A percentile compares a stretch with the other conserved stretches of the same genome.
Conservation (phyloP, 2,113 vertebrate genomes). For the Hystrix cristata region DNA sequence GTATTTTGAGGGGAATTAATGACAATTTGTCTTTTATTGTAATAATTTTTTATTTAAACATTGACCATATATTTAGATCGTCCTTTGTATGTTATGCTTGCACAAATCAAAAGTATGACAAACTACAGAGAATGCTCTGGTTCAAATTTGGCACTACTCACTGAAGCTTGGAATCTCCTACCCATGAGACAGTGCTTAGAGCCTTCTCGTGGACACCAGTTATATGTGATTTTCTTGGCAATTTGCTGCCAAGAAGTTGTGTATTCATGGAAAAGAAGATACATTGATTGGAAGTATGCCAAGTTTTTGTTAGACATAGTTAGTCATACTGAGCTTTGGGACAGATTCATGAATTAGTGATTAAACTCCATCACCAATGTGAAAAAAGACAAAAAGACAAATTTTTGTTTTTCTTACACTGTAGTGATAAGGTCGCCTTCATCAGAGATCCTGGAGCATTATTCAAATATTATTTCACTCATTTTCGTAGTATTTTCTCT, state of each 20-base stretch:
- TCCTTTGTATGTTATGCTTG: not conserved
- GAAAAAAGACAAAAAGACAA: not conserved
- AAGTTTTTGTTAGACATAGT: slow-evolving; percentile 8
- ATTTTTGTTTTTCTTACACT: slow-evolving; percentile 37
- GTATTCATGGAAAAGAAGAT: not conserved
- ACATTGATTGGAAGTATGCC: not conserved
- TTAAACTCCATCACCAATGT: not conserved
- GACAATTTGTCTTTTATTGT: not conserved
- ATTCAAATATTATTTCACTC: not conserved
- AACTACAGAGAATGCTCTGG: not conserved
- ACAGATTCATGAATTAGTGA: not conserved
- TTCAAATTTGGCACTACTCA: not conserved
- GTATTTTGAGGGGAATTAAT: not conserved
- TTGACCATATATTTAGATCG: not conserved
- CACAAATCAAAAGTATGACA: not conserved
- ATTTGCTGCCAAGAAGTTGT: not conserved
- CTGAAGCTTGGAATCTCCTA: not conserved
- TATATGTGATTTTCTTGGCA: not conserved
- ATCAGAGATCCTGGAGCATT: not conserved
- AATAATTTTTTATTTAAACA: not conserved
- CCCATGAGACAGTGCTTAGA: not conserved
- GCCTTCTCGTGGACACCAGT: not conserved
- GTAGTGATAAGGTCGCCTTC: not conserved
- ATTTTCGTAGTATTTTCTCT: not conserved
- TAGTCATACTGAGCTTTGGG: not conserved